phyloP scores from a whole-genome alignment of 1,140 invertebrate species.

The Drosophila nasuta region DNA sequence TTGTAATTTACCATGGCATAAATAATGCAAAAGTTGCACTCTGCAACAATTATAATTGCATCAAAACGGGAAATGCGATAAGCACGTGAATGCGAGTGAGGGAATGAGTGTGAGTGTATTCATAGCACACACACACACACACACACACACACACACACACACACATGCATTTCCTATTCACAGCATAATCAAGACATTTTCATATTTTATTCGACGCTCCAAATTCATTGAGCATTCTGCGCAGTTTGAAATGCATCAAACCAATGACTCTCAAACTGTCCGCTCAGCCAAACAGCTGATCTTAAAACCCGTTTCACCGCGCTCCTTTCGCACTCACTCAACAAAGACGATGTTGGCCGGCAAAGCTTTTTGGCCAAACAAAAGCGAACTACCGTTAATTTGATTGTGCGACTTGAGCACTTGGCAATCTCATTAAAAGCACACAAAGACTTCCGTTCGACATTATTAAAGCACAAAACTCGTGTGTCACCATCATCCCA shows the following conservation, averaged over 20 bases:
- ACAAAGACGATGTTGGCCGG: background rate
- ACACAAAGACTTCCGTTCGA: constrained; percentile 51
- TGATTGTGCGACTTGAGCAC: constrained; percentile 35
- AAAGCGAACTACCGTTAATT: constrained; percentile 44
- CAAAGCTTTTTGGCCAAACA: constrained; percentile 11
- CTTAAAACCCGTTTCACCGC: background rate
- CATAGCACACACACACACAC: background rate
- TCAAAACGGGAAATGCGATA: constrained; percentile 26
- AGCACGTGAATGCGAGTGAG: background rate
- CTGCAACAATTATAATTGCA: constrained; percentile 18
- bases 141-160: background rate
- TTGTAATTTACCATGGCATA: constrained; percentile 30
- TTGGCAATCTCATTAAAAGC: constrained; percentile 44
- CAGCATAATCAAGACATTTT: constrained; percentile 16
- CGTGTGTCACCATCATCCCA: constrained; percentile 22
- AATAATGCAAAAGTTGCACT: constrained; percentile 22
- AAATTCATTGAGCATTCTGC: constrained; percentile 1
- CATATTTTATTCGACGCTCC: background rate
- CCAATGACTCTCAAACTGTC: no score
- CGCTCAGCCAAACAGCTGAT: no score
- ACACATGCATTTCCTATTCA: background rate
- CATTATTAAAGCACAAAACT: constrained; percentile 29
- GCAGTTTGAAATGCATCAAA: no score
- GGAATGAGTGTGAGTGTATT: constrained; percentile 1
- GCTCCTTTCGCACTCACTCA: background rate